A percentile compares a stretch with the other conserved stretches of the same genome.
Conservation (phyloP, 2,113 vertebrate genomes). For the Melospiza melodia region DNA sequence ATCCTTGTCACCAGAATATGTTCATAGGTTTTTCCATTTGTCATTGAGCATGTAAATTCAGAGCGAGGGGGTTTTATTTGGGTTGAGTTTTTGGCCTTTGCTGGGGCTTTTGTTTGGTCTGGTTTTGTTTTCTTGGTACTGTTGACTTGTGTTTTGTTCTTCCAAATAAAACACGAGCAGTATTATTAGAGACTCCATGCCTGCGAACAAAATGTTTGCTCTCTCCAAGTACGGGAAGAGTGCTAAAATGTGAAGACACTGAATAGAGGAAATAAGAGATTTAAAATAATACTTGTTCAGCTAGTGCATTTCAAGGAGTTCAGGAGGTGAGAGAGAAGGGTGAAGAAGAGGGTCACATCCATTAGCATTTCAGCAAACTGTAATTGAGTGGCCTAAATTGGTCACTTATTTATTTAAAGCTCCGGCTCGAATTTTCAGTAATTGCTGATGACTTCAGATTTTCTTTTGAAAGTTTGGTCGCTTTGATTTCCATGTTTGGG, state of each 20-base stretch:
- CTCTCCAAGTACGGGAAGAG: neutral
- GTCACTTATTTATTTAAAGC: neutral
- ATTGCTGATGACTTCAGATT: neutral
- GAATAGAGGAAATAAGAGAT: neutral
- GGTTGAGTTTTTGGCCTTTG: neutral
- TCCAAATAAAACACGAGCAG: neutral
- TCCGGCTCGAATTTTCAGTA: neutral
- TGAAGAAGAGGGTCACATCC: neutral
- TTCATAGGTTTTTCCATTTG: neutral
- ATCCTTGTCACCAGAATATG: neutral
- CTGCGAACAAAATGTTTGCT: neutral
- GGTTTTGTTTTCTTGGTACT: neutral
- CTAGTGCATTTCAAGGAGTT: neutral
- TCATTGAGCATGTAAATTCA: neutral
- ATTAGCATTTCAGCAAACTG: neutral
- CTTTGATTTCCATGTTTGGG: neutral
- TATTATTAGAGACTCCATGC: neutral
- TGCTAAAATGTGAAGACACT: neutral
- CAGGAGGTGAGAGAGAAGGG: neutral
- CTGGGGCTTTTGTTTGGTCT: neutral
- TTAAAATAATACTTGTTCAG: neutral
- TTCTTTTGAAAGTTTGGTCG: neutral
- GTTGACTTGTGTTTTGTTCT: neutral
- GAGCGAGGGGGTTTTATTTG: accelerated
- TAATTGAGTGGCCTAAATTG: neutral